Evolutionary conservation across 2,888 invertebrate species (phyloP), one percentile per base, ranked within the genome.

Genomic region (Acheta domesticus): DNA sequence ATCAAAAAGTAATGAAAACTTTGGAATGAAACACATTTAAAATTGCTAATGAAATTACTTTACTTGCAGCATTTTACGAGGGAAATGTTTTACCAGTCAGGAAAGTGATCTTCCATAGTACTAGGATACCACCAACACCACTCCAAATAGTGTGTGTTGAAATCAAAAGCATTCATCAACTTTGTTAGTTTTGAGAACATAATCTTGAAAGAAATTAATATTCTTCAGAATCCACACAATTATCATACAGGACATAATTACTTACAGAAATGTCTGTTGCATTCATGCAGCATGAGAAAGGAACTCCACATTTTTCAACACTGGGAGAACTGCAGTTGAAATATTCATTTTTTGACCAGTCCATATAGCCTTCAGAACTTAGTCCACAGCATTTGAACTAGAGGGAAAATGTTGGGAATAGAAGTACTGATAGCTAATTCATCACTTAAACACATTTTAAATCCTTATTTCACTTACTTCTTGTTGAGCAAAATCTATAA

Each of bases 301-400:
- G 97, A n/a, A 97, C 97, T 3, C 96, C 97, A 85, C 98, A 97
- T 81, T 93, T 90, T 87, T 97, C 96, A 36, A 95, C 94, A 76
- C 96, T 96, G 0, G 95, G 95, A 14, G 96, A 96, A 49, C 94
- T 93, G 84, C 98, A 98, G 87, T 98, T 97, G 86, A 97, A 98
- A 87, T 98, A 98, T 85, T 96, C 95, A 86, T 98, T 98, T 87
- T 95, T 94, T 4, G 93, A 91, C 98, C 98, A 98, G 88, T 98
- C 98, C 90, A 94, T 92, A 87, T 96, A 98, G 0, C 97, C 97
- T 84, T 94, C 94, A 78, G 95, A 93, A 80, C 96, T 96, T 1
- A 97, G 89, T 1, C 98, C 98, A 86, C 98, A 98, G 86, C 98
- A 98, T 84, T 92, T 91, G 85, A 96, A 95, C 95, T 96, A 87